phyloP scores from a whole-genome alignment of 2,113 vertebrate genomes.

The Lethenteron camtschaticum region DNA sequence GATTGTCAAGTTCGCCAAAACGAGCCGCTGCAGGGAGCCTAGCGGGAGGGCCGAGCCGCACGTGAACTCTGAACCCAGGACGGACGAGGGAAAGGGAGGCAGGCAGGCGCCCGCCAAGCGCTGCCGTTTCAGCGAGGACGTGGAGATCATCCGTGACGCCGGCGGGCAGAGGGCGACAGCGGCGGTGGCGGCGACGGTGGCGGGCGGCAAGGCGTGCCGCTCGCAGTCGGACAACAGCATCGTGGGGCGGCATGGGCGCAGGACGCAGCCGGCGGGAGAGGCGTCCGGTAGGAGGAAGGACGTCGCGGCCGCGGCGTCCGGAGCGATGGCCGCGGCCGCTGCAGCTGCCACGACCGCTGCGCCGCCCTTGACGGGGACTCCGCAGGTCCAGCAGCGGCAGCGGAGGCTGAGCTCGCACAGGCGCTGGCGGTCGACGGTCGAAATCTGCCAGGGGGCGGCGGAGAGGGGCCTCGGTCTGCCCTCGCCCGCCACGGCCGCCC shows the following conservation, averaged over 20 bases:
- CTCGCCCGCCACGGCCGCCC: conserved; percentile 11
- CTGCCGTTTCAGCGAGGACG: conserved; percentile 25
- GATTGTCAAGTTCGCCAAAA: no score
- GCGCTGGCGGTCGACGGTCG: conserved; percentile 43
- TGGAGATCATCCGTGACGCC: conserved; percentile 8
- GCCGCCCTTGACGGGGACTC: conserved; percentile 16
- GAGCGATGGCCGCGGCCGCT: neutral
- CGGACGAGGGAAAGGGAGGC: neutral
- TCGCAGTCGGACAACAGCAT: conserved; percentile 53
- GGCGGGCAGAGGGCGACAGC: conserved; percentile 13
- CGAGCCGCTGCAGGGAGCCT: no score
- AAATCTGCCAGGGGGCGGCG: conserved; percentile 36
- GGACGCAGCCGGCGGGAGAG: no score
- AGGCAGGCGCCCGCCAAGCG: conserved; percentile 22
- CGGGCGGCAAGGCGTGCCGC: conserved; percentile 32
- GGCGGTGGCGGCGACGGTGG: neutral
- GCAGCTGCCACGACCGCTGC: conserved; percentile 1
- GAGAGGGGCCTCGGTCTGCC: conserved; percentile 7
- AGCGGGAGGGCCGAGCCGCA: no score
- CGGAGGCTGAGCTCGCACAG: conserved; percentile 25
- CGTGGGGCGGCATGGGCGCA: conserved; percentile 19
- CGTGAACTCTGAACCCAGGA: no score
- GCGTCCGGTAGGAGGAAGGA: no score
- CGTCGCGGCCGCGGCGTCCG: neutral
- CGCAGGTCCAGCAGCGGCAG: conserved; percentile 31